Conservation (phyloP, 2,113 vertebrate genomes). For the Sakesphorus luctuosus region DNA sequence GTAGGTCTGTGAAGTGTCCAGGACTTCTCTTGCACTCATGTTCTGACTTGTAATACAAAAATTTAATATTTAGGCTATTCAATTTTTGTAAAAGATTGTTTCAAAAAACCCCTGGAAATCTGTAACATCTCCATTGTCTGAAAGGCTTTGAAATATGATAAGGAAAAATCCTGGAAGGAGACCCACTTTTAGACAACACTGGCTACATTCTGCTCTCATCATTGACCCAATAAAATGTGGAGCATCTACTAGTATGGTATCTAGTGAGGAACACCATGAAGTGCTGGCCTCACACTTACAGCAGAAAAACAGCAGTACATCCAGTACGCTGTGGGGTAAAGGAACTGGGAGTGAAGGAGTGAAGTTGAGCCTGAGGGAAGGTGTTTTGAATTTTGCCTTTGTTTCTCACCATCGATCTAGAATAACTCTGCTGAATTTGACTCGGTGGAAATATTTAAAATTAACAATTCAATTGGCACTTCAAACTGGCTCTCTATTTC, state of each 20-base stretch:
- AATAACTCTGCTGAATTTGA: not conserved
- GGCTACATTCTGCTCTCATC: not conserved
- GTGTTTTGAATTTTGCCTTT: not conserved
- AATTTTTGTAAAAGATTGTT: not conserved
- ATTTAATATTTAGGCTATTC: not conserved
- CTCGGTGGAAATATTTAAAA: not conserved
- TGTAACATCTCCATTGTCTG: not conserved
- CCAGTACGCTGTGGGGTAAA: fast-evolving
- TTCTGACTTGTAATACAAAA: not conserved
- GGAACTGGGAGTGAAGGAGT: not conserved
- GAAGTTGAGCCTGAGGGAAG: not conserved
- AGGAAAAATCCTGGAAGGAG: not conserved
- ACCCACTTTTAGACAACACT: not conserved
- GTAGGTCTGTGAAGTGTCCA: not conserved
- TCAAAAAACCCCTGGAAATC: not conserved
- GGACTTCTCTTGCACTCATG: not conserved
- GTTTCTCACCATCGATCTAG: not conserved
- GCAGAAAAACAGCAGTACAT: not conserved
- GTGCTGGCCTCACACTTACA: fast-evolving
- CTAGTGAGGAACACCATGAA: not conserved
- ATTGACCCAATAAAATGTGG: not conserved
- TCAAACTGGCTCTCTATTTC: not conserved
- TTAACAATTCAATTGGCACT: not conserved
- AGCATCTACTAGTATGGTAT: not conserved
- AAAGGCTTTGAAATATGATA: not conserved